Base-by-base conservation (phyloP, 2,888 invertebrate genomes). In the Mactromeris polynyma region DNA sequence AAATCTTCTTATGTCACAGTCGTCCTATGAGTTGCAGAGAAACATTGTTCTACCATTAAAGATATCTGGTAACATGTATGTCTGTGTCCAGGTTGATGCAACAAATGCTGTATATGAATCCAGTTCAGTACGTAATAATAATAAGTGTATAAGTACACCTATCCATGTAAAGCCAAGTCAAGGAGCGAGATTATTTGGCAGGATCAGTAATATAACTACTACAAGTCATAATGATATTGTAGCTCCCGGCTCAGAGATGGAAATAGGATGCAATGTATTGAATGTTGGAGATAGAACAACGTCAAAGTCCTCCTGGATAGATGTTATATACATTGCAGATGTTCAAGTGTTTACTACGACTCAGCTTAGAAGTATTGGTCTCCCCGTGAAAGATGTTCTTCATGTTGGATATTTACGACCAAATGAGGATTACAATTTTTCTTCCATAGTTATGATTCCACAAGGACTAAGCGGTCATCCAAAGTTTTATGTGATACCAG, bases 251-350 rank as follows among this genome's bases (percentile, higher is more conserved):
- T 78, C 83, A 31, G 36, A 36, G n/a, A 11, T 73, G 11, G 2
- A 17, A 46, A 40, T 85, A 3, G 31, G 64, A 46, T 88, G 51
- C 40, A 54, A 54, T 17, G 88, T 90, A 19, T 11, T 14, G 2
- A 90, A 90, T 40, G 26, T 17, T 33, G 90, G 90, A n/a, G 81
- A 86, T 19, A 64, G 42, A 17, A 42, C 85, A 38, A 85, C 82
- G 3, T 4, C 2, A 1, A 40, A 40, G 19, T 81, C 84, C 7
- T 58, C 80, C 1, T 90, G 90, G 90, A 78, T 46, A 14, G 90
- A 90, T 84, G 73, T 69, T 21, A 40, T 90, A n/a, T 86, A 85
- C 54, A 79, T 85, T 36, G 69, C 46, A 11, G 40, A 82, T 26
- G 19, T 14, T 17, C 38, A 86, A n/a, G 33, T 46, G n/a, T 51